These are phyloP conservation scores for Herpetotheres cachinnans DNA, from an alignment of 2,113 vertebrate genomes.

Conservation along the genomic window DNA sequence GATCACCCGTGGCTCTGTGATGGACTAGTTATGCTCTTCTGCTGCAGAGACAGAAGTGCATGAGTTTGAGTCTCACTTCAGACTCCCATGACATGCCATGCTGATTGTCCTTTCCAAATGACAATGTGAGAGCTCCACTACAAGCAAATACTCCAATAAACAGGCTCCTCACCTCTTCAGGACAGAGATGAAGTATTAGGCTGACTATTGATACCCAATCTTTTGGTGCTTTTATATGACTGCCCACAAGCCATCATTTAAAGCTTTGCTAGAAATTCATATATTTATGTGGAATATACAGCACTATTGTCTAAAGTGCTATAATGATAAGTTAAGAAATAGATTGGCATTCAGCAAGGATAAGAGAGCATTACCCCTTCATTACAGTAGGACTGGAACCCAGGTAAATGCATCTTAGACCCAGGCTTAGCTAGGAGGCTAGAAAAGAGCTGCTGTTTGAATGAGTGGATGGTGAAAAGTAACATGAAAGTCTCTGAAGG, in stretches of 20 bases:
- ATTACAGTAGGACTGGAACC: neutral
- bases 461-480: neutral
- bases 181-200: neutral
- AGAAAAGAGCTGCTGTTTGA: neutral
- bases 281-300: neutral
- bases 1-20: neutral
- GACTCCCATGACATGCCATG: accelerated
- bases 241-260: neutral
- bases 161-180: neutral
- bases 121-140: neutral
- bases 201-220: neutral
- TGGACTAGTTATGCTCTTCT: neutral
- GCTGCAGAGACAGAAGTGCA: neutral
- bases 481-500: neutral
- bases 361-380: neutral
- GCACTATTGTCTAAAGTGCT: neutral
- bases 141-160: neutral
- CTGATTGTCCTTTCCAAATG: neutral
- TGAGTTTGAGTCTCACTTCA: neutral
- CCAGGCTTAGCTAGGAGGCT: neutral
- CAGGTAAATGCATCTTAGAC: neutral
- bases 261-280: neutral
- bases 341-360: neutral
- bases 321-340: neutral
- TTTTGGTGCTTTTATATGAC: neutral